Base-by-base conservation (phyloP, 2,113 vertebrate genomes). In the Nestor notabilis region DNA sequence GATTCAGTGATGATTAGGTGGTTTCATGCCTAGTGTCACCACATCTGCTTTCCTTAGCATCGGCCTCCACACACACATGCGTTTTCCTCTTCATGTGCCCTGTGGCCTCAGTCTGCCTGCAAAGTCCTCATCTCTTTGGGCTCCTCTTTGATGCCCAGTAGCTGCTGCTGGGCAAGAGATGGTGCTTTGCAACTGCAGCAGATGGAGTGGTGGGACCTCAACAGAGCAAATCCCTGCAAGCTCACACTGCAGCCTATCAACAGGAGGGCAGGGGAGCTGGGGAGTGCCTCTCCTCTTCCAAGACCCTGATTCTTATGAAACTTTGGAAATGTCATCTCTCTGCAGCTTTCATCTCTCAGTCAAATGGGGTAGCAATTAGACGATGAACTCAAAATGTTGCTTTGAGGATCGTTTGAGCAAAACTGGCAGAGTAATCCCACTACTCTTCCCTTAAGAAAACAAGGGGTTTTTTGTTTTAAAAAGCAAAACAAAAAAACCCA, bases 201-300 rank as follows among this genome's bases (percentile, higher is more conserved):
- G 61, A 53, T 49, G 12, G 49, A 47, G 27, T 16, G 13, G 10
- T 24, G 13, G n/a, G 44, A 75, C 52, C 46, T 46, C 13, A 76
- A 72, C 4, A 29, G 44, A 47, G 41, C 28, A 46, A 55, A 9
- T n/a, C 49, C 27, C 52, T 52, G 21, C 20, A 15, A 25, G 44
- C 44, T 47, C 1, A 0, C 43, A 11, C 18, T 4, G 6, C 35
- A 65, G 50, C 41, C 35, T 72, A 33, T 19, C 7, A 7, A 33
- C 3, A 1, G 65, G 8, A 33, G 43, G 16, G 14, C 47, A 65
- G 16, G 24, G 33, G 49, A 75, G 17, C 72, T 53, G 39, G 23
- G 27, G 12, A 3, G 0, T 1, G 0, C 20, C 27, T 53, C 49
- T 71, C 20, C 29, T 50, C 25, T 66, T 72, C 50, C 29, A 68